These are phyloP conservation scores for Neoniphon sammara DNA, from an alignment of 2,797 vertebrate species.

Conservation along the genomic window DNA sequence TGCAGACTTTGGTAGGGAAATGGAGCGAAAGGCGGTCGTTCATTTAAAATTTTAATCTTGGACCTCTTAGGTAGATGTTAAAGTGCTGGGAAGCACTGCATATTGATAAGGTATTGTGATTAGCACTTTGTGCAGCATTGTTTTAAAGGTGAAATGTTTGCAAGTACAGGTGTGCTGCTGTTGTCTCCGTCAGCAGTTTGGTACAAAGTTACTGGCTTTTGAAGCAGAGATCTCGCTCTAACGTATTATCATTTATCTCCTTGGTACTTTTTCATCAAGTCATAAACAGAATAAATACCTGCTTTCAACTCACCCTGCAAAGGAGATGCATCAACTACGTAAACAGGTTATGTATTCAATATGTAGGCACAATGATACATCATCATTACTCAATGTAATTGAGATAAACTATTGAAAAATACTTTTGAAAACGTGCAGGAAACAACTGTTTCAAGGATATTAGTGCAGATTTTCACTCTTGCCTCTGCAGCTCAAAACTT, in stretches of 20 bases:
- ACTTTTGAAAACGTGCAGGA: conserved; percentile 28
- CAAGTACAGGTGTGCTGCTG: conserved; percentile 58
- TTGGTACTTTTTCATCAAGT: conserved; percentile 49
- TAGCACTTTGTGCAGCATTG: conserved; percentile 51
- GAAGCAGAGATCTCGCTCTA: conserved; percentile 35
- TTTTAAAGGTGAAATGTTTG: conserved; percentile 63
- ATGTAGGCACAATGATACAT: conserved; percentile 47
- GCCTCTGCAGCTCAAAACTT: too few species aligned
- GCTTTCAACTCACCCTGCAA: conserved; percentile 51
- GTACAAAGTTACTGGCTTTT: conserved; percentile 37
- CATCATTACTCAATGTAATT: conserved; percentile 55
- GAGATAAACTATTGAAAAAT: conserved; percentile 52
- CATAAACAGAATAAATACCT: conserved; percentile 69
- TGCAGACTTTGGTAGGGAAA: conserved; percentile 78
- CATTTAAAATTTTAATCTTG: conserved; percentile 78
- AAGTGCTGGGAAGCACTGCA: conserved; percentile 54
- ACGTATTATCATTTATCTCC: conserved; percentile 60
- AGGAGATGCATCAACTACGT: conserved; percentile 62
- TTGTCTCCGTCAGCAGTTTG: conserved; percentile 59
- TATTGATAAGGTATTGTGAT: conserved; percentile 60
- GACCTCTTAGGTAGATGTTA: conserved; percentile 73
- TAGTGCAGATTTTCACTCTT: too few species aligned
- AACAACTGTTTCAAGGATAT: not conserved
- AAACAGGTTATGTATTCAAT: conserved; percentile 42
- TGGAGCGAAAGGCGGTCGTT: conserved; percentile 73